Percentiles rank a stretch among this genome's conserved stretches.
phyloP scores from a whole-genome alignment of 2,888 invertebrate species.

The Leucophenga montana region DNA sequence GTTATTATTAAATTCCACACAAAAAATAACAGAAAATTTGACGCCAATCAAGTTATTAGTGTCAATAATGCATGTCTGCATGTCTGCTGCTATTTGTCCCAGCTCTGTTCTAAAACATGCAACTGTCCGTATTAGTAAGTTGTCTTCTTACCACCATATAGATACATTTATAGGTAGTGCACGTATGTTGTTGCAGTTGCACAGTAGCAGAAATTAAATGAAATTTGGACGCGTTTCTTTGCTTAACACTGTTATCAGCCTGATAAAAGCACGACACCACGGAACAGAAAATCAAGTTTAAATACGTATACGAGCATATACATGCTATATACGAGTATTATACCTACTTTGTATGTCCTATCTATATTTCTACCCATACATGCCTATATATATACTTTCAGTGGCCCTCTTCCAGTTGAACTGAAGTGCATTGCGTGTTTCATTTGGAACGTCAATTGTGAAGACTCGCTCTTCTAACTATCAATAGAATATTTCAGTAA shows the following conservation, averaged over 20 bases:
- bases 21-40: conserved; percentile 57
- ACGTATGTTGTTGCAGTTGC: not conserved
- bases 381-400: too few relatives aligned
- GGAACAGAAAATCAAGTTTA: too few relatives aligned
- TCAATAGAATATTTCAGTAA: not conserved
- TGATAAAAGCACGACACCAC: not conserved
- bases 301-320: too few relatives aligned
- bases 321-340: too few relatives aligned
- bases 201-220: conserved; percentile 46
- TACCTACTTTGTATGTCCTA: too few relatives aligned
- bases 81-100: not conserved
- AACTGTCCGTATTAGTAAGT: not conserved
- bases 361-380: not conserved
- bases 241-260: conserved; percentile 16
- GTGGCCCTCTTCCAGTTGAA: too few relatives aligned
- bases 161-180: too few relatives aligned
- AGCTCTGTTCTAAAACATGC: conserved; percentile 32
- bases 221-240: conserved; percentile 30
- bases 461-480: conserved; percentile 29
- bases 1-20: conserved; percentile 30
- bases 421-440: not conserved
- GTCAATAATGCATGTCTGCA: conserved; percentile 56
- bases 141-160: not conserved
- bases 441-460: conserved; percentile 22
- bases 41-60: conserved; percentile 68